Evolutionary conservation across 2,113 vertebrate genomes (phyloP).

Genomic region (Alethe diademata): DNA sequence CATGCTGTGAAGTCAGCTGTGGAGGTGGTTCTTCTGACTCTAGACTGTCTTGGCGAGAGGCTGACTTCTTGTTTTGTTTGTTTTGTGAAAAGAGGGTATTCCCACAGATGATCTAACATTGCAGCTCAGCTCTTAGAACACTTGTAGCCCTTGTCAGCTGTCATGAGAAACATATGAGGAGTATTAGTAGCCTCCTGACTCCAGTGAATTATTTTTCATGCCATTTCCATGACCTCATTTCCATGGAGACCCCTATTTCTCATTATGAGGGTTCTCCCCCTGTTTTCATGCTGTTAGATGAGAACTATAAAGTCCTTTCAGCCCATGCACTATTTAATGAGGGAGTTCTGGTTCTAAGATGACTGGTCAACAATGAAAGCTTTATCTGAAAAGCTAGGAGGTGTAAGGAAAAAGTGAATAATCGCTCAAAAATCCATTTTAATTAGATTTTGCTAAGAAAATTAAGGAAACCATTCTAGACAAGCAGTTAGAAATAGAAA

Average conservation of each 20-base stretch:
- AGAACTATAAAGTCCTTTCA: background rate
- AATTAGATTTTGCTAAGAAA: background rate
- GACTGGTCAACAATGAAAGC: background rate
- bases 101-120: conserved; percentile 35
- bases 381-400: conserved; percentile 16
- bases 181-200: conserved; percentile 6
- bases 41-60: background rate
- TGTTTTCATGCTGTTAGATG: background rate
- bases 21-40: conserved; percentile 1
- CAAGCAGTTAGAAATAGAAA: background rate
- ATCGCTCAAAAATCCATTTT: background rate
- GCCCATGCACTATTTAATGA: background rate
- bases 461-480: background rate
- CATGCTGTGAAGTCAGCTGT: background rate
- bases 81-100: conserved; percentile 34
- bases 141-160: conserved; percentile 35
- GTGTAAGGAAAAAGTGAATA: background rate
- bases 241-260: conserved; percentile 22
- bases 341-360: background rate
- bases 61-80: conserved; percentile 21
- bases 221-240: conserved; percentile 42
- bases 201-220: conserved; percentile 27
- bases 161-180: conserved; percentile 13
- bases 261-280: background rate
- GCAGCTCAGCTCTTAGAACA: background rate